Evolutionary conservation across 2,888 invertebrate genomes (phyloP).

Genomic region (Torymus tubicola): DNA sequence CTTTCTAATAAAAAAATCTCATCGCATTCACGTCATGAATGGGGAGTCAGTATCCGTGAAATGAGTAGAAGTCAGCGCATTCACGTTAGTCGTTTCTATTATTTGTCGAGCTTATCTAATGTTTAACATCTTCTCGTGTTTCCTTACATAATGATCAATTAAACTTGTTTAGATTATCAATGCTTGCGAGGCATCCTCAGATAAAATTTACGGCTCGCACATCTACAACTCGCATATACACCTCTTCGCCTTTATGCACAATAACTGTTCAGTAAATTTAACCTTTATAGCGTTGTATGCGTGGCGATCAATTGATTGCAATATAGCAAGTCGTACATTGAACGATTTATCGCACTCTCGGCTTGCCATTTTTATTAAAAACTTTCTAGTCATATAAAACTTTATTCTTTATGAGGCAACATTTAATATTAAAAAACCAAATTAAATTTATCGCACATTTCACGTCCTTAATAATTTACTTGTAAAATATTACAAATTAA

Average conservation of each 20-base stretch:
- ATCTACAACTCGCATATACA: neutral
- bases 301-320: neutral
- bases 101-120: constrained; percentile 27
- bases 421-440: too few species aligned
- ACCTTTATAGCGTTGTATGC: neutral
- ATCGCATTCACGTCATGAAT: constrained; percentile 1
- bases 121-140: constrained; percentile 1
- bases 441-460: too few species aligned
- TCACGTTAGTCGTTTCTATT: constrained; percentile 6
- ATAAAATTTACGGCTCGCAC: constrained; percentile 27
- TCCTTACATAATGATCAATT: constrained; percentile 27
- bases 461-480: too few species aligned
- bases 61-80: constrained; percentile 19
- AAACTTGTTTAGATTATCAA: constrained; percentile 41
- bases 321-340: too few species aligned
- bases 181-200: neutral
- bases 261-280: too few species aligned
- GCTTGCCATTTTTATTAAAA: too few species aligned
- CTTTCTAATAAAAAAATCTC: constrained; percentile 22
- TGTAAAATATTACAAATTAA: neutral
- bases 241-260: too few species aligned
- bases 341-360: too few species aligned
- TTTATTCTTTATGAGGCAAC: too few species aligned
- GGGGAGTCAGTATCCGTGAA: constrained; percentile 33
- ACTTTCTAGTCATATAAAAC: too few species aligned